Percentiles rank a stretch among this genome's conserved stretches.
phyloP scores from a whole-genome alignment of 1,140 invertebrate species.

The Acromyrmex echinatior region DNA sequence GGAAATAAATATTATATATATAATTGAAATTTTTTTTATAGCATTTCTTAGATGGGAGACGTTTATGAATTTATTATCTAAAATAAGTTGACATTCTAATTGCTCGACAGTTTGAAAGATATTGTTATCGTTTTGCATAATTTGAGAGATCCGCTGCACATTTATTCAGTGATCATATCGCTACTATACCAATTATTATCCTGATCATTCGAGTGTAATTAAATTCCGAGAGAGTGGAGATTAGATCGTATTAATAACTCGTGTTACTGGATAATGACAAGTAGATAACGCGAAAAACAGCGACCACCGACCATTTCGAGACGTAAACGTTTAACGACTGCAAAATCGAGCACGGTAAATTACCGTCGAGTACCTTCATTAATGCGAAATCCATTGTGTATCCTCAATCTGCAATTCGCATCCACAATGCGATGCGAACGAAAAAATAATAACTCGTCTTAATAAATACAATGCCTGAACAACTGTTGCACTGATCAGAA shows the following conservation, averaged over 20 bases:
- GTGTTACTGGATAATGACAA: neutral
- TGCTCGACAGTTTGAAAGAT: neutral
- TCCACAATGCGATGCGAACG: neutral
- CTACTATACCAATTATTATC: neutral
- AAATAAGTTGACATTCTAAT: neutral
- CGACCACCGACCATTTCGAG: neutral
- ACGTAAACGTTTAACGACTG: neutral
- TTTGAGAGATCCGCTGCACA: neutral
- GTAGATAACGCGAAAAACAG: constrained; percentile 23
- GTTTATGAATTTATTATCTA: no score
- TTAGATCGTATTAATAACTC: constrained; percentile 27
- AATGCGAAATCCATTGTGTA: neutral
- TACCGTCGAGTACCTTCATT: constrained; percentile 18
- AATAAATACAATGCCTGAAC: constrained; percentile 5
- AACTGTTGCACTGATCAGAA: neutral
- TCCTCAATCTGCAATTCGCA: neutral
- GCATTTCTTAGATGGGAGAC: neutral
- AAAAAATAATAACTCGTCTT: constrained; percentile 26
- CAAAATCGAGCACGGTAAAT: neutral
- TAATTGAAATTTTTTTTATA: no score
- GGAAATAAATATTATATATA: no score
- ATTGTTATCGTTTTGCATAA: neutral
- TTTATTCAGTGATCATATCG: neutral
- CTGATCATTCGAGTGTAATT: neutral
- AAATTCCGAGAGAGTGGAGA: neutral